phyloP scores from a whole-genome alignment of 2,888 invertebrate species.

The Diaperis boleti region DNA sequence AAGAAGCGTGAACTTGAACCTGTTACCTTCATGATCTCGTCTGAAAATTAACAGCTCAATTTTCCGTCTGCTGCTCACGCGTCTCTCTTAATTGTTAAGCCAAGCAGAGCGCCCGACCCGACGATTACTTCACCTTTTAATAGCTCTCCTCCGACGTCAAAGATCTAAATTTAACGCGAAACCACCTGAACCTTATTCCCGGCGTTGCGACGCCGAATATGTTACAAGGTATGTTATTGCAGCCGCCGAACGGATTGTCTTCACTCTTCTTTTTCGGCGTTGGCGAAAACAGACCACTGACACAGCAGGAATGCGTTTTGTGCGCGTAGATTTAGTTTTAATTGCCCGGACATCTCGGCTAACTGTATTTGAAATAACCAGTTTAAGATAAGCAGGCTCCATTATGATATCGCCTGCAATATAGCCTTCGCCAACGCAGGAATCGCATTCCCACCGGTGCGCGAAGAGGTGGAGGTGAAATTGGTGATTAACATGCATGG shows the following conservation, averaged over 20 bases:
- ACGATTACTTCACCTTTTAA: slow-evolving; percentile 3
- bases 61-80: background rate
- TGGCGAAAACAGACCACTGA: slow-evolving; percentile 24
- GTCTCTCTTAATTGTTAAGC: no score
- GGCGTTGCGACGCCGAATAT: slow-evolving; percentile 15
- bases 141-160: background rate
- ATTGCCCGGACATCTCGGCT: slow-evolving; percentile 48
- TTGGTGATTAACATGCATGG: background rate
- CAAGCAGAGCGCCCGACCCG: no score
- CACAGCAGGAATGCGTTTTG: slow-evolving; percentile 38
- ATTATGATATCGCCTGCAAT: slow-evolving; percentile 34
- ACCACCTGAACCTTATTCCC: slow-evolving; percentile 32
- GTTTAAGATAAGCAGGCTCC: slow-evolving; percentile 42
- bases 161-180: slow-evolving; percentile 26
- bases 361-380: slow-evolving; percentile 52
- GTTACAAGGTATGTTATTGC: slow-evolving; percentile 18
- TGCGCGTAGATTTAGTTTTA: slow-evolving; percentile 49
- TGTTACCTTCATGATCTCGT: no score
- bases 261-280: slow-evolving; percentile 5
- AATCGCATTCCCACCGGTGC: background rate
- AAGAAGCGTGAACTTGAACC: no score
- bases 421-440: background rate
- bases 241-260: background rate
- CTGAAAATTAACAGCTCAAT: no score
- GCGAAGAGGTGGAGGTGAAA: background rate